These are phyloP conservation scores for Nephrotoma flavescens DNA, from an alignment of 2,888 invertebrate genomes.

Conservation along the genomic window DNA sequence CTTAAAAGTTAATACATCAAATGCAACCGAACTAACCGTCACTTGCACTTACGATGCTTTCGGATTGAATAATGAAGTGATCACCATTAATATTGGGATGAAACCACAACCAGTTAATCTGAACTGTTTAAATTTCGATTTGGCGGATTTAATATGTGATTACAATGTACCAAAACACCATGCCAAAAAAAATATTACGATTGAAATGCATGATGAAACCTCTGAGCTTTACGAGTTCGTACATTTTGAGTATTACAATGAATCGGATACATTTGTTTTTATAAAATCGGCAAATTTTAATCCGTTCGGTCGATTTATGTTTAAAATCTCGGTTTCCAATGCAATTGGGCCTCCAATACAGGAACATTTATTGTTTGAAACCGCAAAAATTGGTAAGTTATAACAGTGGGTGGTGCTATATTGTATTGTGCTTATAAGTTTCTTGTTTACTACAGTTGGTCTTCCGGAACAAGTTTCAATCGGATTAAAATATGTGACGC, in stretches of 20 bases:
- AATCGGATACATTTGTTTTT: too few relatives aligned
- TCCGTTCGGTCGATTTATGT: neutral
- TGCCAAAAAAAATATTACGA: neutral
- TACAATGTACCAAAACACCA: neutral
- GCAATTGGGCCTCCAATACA: neutral
- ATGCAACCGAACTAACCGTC: neutral
- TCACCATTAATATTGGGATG: neutral
- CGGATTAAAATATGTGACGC: neutral
- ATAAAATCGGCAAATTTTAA: neutral
- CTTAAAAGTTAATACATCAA: neutral
- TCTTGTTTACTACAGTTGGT: neutral
- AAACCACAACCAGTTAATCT: neutral
- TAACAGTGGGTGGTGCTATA: neutral
- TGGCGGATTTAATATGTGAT: neutral
- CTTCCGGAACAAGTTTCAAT: neutral
- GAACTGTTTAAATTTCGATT: neutral
- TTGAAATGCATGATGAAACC: neutral
- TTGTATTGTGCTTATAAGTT: neutral
- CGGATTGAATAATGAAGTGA: neutral
- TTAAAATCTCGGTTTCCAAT: neutral
- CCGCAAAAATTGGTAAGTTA: neutral
- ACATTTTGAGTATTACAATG: too few relatives aligned
- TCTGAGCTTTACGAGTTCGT: too few relatives aligned
- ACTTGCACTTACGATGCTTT: neutral
- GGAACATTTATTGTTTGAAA: neutral